Base-by-base conservation (phyloP, 2,888 invertebrate species). In the Autographa gamma region DNA sequence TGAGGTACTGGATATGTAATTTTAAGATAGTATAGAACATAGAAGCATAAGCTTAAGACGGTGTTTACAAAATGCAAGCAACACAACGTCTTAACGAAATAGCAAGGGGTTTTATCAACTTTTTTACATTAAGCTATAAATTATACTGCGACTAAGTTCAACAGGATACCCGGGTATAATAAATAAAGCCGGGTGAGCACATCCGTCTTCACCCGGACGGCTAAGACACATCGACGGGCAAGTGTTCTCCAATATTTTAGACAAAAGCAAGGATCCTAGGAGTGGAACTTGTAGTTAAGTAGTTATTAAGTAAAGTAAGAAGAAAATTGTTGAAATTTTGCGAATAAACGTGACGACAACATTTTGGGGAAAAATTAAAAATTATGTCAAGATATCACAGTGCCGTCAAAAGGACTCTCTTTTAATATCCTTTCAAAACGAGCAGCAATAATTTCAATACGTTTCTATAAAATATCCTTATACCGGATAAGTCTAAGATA, bases 121-220 rank as follows among this genome's bases (percentile, higher is more conserved):
- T 48, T 48, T n/a, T 48, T 48, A 48, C 48, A 48, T 0, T 8
- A n/a, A 48, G 48, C n/a, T 48, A 48, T 48, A 48, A 48, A 48
- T 48, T 48, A 48, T 34, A 63, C 31, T 34, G 59, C 38, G 32
- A 25, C 34, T 31, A 71, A 58, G 31, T 65, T 69, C 70, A 70
- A 73, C 63, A 61, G 75, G 79, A 66, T 75, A 77, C 68, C 71
- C 72, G 69, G 63, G 59, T 73, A 63, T 72, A 79, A 77, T 84
- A 80, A 83, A 84, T 84, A 84, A 86, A 83, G 73, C 68, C 63
- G 68, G 69, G 63, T 67, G 73, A 82, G 79, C 80, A 81, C 83
- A 87, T 89, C 74, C 75, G 74, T 87, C 87, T 81, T 77, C 18
- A 67, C 66, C 75, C 74, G 60, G 76, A 63, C 73, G 72, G 69